These are phyloP conservation scores for Dromius quadrimaculatus DNA, from an alignment of 2,888 invertebrate genomes.

Conservation along the genomic window DNA sequence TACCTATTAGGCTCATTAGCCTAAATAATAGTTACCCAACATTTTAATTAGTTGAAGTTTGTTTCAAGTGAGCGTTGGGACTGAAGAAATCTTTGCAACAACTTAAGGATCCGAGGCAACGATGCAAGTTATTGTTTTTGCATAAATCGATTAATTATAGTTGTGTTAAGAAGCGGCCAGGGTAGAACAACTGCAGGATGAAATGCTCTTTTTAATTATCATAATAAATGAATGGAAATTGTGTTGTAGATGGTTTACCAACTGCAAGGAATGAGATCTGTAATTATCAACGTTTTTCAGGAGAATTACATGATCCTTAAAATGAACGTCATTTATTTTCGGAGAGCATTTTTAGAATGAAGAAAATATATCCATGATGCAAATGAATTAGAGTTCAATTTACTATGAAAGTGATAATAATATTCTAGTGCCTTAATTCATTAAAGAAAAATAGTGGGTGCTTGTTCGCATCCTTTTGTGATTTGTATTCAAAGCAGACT, in stretches of 20 bases:
- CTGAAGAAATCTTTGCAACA: background rate
- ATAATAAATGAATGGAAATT: no score
- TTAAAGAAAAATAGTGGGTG: conserved; percentile 6
- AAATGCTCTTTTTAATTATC: no score
- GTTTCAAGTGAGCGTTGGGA: background rate
- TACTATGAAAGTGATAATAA: conserved; percentile 9
- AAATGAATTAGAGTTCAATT: background rate
- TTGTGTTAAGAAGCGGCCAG: background rate
- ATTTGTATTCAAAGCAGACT: conserved; percentile 2
- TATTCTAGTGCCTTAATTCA: background rate
- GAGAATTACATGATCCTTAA: no score
- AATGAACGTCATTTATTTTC: no score
- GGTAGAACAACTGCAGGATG: no score
- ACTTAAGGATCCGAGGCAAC: background rate
- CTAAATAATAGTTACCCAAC: conserved; percentile 11
- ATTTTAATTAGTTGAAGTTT: conserved; percentile 1
- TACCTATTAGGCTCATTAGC: no score
- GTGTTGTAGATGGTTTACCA: no score
- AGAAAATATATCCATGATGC: no score
- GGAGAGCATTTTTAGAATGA: no score
- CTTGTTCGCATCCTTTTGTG: background rate
- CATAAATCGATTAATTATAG: conserved; percentile 9
- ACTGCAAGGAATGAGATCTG: no score
- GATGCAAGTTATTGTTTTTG: background rate
- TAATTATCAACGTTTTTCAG: no score